A percentile compares a stretch with the other conserved stretches of the same genome.
Evolutionary conservation across 2,797 vertebrate species (phyloP).

Genomic region (Coluber constrictor): DNA sequence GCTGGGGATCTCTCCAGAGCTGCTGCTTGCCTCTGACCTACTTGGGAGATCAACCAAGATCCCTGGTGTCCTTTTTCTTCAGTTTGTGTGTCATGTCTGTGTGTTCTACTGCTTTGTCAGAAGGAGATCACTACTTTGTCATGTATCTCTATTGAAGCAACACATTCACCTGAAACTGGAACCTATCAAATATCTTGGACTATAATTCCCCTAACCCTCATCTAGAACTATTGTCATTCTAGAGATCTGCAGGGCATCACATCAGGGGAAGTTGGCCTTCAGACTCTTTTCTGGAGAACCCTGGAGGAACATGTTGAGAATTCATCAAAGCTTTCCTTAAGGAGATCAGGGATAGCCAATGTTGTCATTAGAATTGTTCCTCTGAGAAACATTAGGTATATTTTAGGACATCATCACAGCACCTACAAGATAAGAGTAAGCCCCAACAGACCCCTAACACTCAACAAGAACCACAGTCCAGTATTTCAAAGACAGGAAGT

Average conservation of each 20-base stretch:
- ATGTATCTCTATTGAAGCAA: not conserved
- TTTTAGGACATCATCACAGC: not conserved
- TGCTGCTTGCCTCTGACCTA: not conserved
- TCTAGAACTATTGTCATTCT: not conserved
- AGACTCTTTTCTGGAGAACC: not conserved
- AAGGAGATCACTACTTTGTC: not conserved
- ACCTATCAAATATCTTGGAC: not conserved
- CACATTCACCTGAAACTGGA: not conserved
- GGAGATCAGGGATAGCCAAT: not conserved
- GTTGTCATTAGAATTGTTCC: not conserved
- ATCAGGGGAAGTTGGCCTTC: not conserved
- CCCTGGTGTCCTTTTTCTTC: not conserved
- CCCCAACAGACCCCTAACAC: not conserved
- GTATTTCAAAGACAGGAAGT: not conserved
- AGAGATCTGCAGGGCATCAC: not conserved
- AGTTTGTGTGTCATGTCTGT: not conserved
- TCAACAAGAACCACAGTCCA: not conserved
- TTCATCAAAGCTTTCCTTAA: not conserved
- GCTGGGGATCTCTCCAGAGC: not conserved
- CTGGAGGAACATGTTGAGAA: not conserved
- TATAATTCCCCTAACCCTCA: not conserved
- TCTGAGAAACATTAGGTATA: not conserved
- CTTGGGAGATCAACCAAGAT: not conserved
- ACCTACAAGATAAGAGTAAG: not conserved
- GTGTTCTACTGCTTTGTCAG: too few relatives aligned